Evolutionary conservation across 2,797 vertebrate species (phyloP).

Genomic region (Crotalus adamanteus): DNA sequence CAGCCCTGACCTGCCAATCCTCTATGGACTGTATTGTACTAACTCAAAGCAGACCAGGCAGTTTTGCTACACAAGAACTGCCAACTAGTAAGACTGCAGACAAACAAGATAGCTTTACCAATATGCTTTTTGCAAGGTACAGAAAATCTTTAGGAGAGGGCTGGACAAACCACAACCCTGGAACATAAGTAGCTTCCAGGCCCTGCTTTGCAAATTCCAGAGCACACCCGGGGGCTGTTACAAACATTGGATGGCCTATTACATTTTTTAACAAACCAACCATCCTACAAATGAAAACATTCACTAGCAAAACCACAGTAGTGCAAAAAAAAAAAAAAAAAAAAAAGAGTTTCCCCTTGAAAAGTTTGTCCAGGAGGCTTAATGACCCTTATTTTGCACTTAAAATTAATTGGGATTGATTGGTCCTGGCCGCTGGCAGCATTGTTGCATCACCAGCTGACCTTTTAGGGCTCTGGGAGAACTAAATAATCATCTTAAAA

Average conservation of each 20-base stretch:
- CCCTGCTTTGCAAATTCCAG: not conserved
- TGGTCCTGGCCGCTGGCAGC: not conserved
- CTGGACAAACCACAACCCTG: not conserved
- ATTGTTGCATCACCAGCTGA: not conserved
- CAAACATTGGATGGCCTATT: not conserved
- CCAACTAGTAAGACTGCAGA: not conserved
- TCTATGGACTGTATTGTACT: not conserved
- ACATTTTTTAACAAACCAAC: not conserved
- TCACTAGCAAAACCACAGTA: not conserved
- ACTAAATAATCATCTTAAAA: not conserved
- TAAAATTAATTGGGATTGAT: not conserved
- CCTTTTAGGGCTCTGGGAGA: not conserved
- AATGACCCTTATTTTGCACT: not conserved
- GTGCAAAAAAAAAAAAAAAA: not conserved
- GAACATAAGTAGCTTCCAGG: not conserved
- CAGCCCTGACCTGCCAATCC: not conserved
- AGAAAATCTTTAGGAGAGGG: not conserved
- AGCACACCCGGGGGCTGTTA: not conserved
- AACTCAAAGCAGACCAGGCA: not conserved
- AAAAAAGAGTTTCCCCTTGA: not conserved
- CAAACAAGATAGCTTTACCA: not conserved
- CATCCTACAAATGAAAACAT: not conserved
- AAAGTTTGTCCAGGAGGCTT: not conserved
- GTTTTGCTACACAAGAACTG: not conserved
- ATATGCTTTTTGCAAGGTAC: not conserved